A percentile compares a stretch with the other conserved stretches of the same genome.
Conservation (phyloP, 2,888 invertebrate species). For the Pseudanteris insignis region DNA sequence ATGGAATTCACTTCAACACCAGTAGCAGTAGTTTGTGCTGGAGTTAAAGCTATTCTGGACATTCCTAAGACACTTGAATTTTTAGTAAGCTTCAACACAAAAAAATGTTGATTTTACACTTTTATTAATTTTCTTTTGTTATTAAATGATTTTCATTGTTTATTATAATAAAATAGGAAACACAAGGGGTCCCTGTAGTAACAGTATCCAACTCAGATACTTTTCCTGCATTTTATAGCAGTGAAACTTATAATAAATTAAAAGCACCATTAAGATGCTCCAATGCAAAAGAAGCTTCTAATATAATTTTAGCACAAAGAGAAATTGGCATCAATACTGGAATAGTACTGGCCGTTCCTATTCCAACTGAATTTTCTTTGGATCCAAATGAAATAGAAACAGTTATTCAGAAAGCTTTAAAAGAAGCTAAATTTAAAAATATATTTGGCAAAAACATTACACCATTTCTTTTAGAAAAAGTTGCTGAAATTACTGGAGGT, state of each 20-base stretch:
- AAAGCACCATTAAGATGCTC: slow-evolving; percentile 77
- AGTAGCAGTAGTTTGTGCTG: slow-evolving; percentile 92
- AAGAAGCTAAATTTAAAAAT: slow-evolving; percentile 70
- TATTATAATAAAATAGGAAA: too few relatives aligned
- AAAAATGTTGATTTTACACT: not conserved
- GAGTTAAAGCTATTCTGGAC: slow-evolving; percentile 97
- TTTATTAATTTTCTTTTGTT: not conserved
- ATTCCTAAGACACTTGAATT: slow-evolving; percentile 93
- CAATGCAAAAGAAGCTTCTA: slow-evolving; percentile 76
- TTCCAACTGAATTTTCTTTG: slow-evolving; percentile 78
- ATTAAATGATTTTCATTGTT: too few relatives aligned
- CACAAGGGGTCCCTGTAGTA: slow-evolving; percentile 91
- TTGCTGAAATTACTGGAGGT: slow-evolving; percentile 83
- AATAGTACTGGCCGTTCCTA: slow-evolving; percentile 88
- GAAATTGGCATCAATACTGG: slow-evolving; percentile 74
- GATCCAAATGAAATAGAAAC: slow-evolving; percentile 71
- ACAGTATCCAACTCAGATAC: slow-evolving; percentile 73
- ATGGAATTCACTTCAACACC: slow-evolving; percentile 87
- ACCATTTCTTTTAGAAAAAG: slow-evolving; percentile 84
- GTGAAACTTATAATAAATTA: slow-evolving; percentile 73
- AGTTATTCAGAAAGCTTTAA: slow-evolving; percentile 77
- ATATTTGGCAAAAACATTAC: slow-evolving; percentile 90
- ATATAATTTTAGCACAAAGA: slow-evolving; percentile 71
- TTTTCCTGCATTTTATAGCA: slow-evolving; percentile 95
- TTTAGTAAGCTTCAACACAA: slow-evolving; percentile 81